Percentiles rank a stretch among this genome's conserved stretches.
These are phyloP conservation scores for Luscinia megarhynchos DNA, from an alignment of 2,797 vertebrate species.

Conservation along the genomic window DNA sequence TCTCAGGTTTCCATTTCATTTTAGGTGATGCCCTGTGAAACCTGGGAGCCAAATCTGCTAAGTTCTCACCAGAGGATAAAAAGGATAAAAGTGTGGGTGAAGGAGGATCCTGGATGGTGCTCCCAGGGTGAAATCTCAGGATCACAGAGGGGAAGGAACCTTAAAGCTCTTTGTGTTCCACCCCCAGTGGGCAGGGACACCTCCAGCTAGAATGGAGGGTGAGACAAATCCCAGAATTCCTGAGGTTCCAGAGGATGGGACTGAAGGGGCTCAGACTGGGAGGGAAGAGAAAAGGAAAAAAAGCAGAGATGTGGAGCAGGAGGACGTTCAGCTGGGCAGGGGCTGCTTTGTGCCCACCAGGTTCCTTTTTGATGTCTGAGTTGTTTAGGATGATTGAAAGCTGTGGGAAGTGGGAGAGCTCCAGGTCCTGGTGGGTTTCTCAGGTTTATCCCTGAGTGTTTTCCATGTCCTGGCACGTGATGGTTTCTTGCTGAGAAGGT, in stretches of 20 bases:
- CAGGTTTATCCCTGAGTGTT: not conserved
- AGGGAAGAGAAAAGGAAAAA: not conserved
- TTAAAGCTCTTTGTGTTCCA: not conserved
- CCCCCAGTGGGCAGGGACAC: not conserved
- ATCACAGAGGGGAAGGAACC: not conserved
- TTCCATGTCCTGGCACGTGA: not conserved
- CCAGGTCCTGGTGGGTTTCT: not conserved
- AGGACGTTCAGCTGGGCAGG: not conserved
- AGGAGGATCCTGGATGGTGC: not conserved
- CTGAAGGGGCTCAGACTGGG: not conserved
- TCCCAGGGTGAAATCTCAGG: not conserved
- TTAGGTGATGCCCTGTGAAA: accelerated
- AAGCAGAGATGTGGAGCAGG: not conserved
- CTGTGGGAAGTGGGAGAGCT: too few relatives aligned
- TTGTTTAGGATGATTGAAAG: not conserved
- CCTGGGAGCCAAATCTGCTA: not conserved
- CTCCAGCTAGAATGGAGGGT: not conserved
- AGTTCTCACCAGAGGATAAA: not conserved
- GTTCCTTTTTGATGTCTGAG: not conserved
- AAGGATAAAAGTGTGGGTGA: accelerated
- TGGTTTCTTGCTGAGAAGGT: not conserved
- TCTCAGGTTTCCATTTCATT: accelerated
- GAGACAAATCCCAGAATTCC: accelerated
- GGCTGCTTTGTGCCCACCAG: not conserved
- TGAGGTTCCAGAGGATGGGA: not conserved